A percentile compares a stretch with the other conserved stretches of the same genome.
Evolutionary conservation across 2,797 vertebrate species (phyloP).

Genomic region (Acipenser transmontanus): DNA sequence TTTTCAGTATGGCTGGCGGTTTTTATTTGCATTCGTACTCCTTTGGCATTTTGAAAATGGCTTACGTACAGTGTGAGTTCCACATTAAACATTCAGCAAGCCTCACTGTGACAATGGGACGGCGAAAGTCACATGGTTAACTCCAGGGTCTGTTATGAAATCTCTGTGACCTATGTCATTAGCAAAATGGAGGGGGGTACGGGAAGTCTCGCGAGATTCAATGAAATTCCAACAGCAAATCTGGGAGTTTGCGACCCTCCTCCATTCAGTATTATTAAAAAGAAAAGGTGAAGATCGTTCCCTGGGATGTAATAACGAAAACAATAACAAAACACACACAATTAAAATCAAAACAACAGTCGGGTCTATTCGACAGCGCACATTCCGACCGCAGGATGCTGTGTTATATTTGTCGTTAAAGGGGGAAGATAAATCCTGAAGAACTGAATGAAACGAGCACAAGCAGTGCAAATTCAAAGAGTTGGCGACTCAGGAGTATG

Average conservation of each 20-base stretch:
- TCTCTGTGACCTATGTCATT: slow-evolving; percentile 7
- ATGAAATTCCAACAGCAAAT: slow-evolving; percentile 41
- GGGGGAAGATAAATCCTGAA: slow-evolving; percentile 12
- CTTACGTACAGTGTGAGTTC: no score
- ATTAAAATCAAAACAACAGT: slow-evolving; percentile 20
- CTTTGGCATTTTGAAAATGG: no score
- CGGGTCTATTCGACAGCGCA: slow-evolving; percentile 8
- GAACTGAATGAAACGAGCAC: neutral
- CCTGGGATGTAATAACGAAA: slow-evolving; percentile 43
- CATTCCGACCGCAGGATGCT: slow-evolving; percentile 17
- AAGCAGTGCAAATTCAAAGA: slow-evolving; percentile 2
- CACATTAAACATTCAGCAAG: neutral
- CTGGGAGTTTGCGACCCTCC: slow-evolving; percentile 37
- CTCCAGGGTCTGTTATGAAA: slow-evolving; percentile 18
- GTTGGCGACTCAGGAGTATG: slow-evolving; percentile 24
- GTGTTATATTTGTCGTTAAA: neutral
- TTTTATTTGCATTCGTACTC: no score
- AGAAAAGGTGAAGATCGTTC: slow-evolving; percentile 50
- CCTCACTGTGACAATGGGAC: slow-evolving; percentile 2
- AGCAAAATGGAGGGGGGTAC: slow-evolving; percentile 21
- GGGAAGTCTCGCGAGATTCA: slow-evolving; percentile 49
- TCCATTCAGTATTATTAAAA: slow-evolving; percentile 47
- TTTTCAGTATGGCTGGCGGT: no score
- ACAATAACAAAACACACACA: slow-evolving; percentile 21
- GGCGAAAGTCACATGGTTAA: slow-evolving; percentile 20